A percentile compares a stretch with the other conserved stretches of the same genome.
Evolutionary conservation across 2,888 invertebrate species (phyloP).

Genomic region (Syrista parreyssii): DNA sequence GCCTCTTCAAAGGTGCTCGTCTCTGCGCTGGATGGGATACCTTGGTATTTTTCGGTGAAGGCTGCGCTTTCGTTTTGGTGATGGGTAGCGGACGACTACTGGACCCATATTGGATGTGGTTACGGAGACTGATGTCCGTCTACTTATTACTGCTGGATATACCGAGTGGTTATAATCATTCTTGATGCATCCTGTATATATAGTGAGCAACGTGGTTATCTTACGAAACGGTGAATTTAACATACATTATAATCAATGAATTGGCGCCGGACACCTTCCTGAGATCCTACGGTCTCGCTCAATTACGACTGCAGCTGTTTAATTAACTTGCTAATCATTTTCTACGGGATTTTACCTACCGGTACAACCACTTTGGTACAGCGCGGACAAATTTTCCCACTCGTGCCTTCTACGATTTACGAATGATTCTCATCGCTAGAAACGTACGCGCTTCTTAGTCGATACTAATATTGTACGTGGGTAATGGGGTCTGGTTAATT

Average conservation of each 20-base stretch:
- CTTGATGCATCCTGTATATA: neutral
- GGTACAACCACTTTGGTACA: neutral
- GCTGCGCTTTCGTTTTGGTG: neutral
- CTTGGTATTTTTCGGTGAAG: neutral
- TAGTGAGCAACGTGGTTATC: neutral
- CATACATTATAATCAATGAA: conserved; percentile 45
- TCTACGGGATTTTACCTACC: neutral
- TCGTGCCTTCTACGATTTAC: neutral
- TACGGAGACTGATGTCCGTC: neutral
- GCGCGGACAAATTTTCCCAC: neutral
- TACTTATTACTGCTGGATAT: neutral
- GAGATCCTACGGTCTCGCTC: conserved; percentile 15
- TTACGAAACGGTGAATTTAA: conserved; percentile 40
- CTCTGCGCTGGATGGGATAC: neutral
- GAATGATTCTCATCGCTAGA: neutral
- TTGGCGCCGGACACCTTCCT: conserved; percentile 35
- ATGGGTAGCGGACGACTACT: neutral
- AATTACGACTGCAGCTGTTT: conserved; percentile 28
- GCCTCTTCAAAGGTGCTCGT: conserved; percentile 61
- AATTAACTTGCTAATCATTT: conserved; percentile 25
- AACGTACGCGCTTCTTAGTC: neutral
- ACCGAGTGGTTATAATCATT: neutral
- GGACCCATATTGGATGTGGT: neutral
- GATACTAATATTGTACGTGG: neutral
- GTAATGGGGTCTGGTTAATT: neutral